These are phyloP conservation scores for Cantharis lateralis DNA, from an alignment of 2,888 invertebrate genomes.

Conservation along the genomic window DNA sequence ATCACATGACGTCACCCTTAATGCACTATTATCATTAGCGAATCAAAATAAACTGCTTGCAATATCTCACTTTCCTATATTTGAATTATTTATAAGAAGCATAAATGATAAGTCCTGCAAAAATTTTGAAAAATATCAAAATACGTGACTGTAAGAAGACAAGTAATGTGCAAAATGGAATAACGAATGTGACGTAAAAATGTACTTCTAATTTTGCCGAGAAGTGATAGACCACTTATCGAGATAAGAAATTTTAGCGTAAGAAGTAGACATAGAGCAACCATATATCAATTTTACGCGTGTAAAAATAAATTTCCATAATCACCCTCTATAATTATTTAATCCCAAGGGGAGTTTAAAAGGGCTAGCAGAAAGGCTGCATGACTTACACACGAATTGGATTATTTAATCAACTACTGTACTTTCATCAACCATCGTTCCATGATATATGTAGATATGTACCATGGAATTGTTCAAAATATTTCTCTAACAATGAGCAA, in stretches of 20 bases:
- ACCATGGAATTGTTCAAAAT: neutral
- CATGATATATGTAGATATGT: no score
- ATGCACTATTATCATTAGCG: slow-evolving; percentile 5
- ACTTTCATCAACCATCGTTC: neutral
- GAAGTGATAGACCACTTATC: neutral
- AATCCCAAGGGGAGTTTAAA: neutral
- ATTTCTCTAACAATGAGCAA: no score
- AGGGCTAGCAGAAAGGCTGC: neutral
- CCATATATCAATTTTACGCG: neutral
- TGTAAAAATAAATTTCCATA: neutral
- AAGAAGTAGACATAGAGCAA: neutral
- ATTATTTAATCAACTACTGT: neutral
- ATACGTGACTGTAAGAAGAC: neutral
- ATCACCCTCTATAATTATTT: neutral
- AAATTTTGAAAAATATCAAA: neutral
- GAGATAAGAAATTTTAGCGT: neutral
- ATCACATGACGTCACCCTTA: slow-evolving; percentile 34
- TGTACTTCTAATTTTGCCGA: neutral
- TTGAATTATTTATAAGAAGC: neutral
- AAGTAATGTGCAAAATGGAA: neutral
- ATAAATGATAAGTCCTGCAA: neutral
- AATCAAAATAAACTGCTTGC: neutral
- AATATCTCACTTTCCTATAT: neutral
- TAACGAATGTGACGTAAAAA: neutral
- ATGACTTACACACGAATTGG: neutral